phyloP scores from a whole-genome alignment of 2,888 invertebrate species.

The Polyploca ridens region DNA sequence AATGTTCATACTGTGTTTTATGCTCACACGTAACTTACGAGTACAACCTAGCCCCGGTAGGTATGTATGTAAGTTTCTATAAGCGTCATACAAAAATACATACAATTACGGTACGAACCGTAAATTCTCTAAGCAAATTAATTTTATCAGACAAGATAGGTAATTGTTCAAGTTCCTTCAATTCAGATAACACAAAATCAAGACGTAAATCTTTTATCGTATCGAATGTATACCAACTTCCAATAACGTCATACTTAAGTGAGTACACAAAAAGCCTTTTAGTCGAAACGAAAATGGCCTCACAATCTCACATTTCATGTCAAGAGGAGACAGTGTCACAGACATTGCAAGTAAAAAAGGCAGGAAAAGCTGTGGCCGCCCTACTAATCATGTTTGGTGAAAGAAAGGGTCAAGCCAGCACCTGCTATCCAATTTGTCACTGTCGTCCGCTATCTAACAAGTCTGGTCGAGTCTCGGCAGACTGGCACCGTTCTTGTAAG shows the following conservation, averaged over 20 bases:
- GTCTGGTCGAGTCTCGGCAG: conserved; percentile 5
- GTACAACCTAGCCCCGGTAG: too few relatives aligned
- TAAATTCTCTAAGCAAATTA: too few relatives aligned
- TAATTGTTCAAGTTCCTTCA: too few relatives aligned
- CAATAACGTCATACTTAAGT: background rate
- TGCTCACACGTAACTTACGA: too few relatives aligned
- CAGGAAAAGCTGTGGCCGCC: conserved; percentile 13
- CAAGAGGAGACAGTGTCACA: background rate
- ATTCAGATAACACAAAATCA: too few relatives aligned
- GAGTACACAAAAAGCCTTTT: conserved; percentile 2
- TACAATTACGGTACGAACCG: too few relatives aligned
- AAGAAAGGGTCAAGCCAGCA: conserved; percentile 43
- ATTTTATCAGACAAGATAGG: too few relatives aligned
- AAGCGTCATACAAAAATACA: too few relatives aligned
- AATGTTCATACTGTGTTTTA: background rate
- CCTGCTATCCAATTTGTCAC: conserved; percentile 49
- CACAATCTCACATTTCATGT: conserved; percentile 4
- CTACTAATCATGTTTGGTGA: conserved; percentile 42
- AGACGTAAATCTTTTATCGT: background rate
- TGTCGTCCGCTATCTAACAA: conserved; percentile 27
- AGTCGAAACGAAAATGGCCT: background rate
- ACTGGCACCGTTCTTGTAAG: conserved; percentile 1
- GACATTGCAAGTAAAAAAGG: conserved; percentile 3
- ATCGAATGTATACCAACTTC: background rate
- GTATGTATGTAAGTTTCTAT: too few relatives aligned